Base-by-base conservation (phyloP, 2,888 invertebrate genomes). In the Trichacis sp. region DNA sequence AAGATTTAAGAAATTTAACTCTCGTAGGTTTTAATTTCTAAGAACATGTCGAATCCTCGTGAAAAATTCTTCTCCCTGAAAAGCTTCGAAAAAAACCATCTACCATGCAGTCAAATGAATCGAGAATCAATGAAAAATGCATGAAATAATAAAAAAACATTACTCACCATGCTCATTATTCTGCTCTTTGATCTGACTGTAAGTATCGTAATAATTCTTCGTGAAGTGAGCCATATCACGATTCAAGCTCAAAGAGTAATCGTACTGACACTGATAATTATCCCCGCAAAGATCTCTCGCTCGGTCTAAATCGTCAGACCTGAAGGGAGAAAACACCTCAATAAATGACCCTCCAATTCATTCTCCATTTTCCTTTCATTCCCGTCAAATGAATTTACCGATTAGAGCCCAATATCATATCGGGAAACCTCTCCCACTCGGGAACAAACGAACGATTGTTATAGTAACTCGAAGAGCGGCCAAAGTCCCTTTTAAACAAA, bases 141-240 rank as follows among this genome's bases (percentile, higher is more conserved):
- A n/a, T n/a, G n/a, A n/a, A n/a, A n/a, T n/a, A n/a, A n/a, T n/a
- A n/a, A n/a, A n/a, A 38, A 8, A 19, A 45, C 19, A 4, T 14
- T 3, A 72, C 79, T 78, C 71, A 87, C 88, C 81, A 76, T 83
- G 79, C 46, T 80, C 79, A 4, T 82, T 74, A 58, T 85, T 86
- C 0, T 74, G 81, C 48, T 79, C 82, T 74, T 80, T 86, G 77
- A 85, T 86, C 73, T 85, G 81, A 1, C 85, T 87, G 56, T 86
- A 87, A 11, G 87, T 87, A 68, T 93, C 88, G 75, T 93, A 91
- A 80, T 95, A 96, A 77, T 93, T 93, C 80, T 92, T 92, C 0
- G 96, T 94, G 75, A 92, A 94, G 77, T 93, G 92, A 0, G 96
- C 96, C 87, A 95, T 88, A 72, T 95, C 94, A 69, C 92, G 87